phyloP scores from a whole-genome alignment of 2,113 vertebrate species.

The Peromyscus californicus region DNA sequence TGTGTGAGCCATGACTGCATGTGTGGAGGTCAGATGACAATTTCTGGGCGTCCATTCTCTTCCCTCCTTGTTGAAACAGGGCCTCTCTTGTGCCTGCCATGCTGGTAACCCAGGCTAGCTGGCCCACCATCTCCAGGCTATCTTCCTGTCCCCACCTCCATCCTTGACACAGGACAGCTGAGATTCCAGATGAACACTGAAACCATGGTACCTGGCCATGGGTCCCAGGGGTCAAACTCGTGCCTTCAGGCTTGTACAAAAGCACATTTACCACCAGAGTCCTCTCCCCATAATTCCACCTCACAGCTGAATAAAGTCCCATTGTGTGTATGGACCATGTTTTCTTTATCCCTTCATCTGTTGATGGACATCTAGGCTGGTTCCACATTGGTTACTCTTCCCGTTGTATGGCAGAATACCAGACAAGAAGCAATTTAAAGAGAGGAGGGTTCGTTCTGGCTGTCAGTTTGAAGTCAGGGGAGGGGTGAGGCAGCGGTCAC shows the following conservation, averaged over 20 bases:
- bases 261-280: background rate
- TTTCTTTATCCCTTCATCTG: background rate
- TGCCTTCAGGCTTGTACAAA: background rate
- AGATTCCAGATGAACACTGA: background rate
- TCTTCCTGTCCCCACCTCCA: background rate
- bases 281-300: background rate
- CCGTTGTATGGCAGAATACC: background rate
- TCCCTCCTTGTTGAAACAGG: too few species aligned
- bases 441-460: background rate
- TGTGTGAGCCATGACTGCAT: background rate
- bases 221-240: background rate
- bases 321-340: background rate
- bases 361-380: background rate
- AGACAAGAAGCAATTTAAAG: background rate
- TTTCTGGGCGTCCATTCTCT: background rate
- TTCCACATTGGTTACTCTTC: background rate
- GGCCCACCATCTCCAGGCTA: background rate
- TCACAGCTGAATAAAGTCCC: background rate
- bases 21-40: background rate
- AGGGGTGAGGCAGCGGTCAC: background rate
- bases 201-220: background rate
- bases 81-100: background rate
- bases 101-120: background rate
- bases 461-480: background rate
- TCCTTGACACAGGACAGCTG: background rate